A percentile compares a stretch with the other conserved stretches of the same genome.
These are phyloP conservation scores for Ladona fulva DNA, from an alignment of 1,140 invertebrate species.

Conservation along the genomic window DNA sequence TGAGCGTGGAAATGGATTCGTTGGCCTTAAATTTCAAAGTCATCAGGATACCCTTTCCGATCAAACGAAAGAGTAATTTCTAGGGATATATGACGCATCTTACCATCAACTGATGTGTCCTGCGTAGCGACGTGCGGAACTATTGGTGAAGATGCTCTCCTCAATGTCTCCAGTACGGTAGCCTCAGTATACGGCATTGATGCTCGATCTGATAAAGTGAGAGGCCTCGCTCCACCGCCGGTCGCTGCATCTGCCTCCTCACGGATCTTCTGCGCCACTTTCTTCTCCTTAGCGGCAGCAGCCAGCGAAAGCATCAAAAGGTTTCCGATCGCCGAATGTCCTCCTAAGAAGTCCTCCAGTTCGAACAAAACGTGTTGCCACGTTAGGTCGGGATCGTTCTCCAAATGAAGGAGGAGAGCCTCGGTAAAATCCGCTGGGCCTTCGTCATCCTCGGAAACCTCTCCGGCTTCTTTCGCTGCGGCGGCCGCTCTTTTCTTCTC, in stretches of 20 bases:
- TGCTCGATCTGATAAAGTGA: slow-evolving; percentile 52
- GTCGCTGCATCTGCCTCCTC: slow-evolving; percentile 57
- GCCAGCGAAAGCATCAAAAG: slow-evolving; percentile 65
- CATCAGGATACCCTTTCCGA: too few species aligned
- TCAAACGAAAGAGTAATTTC: too few species aligned
- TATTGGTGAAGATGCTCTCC: slow-evolving; percentile 75
- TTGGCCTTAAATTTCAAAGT: too few species aligned
- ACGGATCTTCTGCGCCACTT: slow-evolving; percentile 52
- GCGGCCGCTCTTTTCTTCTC: slow-evolving; percentile 26
- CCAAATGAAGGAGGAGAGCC: slow-evolving; percentile 55
- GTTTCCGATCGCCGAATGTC: slow-evolving; percentile 78
- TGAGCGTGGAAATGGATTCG: too few species aligned
- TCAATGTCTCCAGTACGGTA: slow-evolving; percentile 65
- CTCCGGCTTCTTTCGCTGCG: slow-evolving; percentile 24
- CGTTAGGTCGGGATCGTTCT: slow-evolving; percentile 48
- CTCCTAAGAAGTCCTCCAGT: slow-evolving; percentile 77
- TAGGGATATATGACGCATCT: slow-evolving; percentile 15
- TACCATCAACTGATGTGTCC: slow-evolving; percentile 58
- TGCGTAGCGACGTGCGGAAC: slow-evolving; percentile 81
- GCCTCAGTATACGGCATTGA: slow-evolving; percentile 75
- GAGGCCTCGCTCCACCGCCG: slow-evolving; percentile 36
- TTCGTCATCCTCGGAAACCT: slow-evolving; percentile 39
- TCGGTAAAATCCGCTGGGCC: slow-evolving; percentile 61
- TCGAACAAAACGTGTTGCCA: slow-evolving; percentile 66
- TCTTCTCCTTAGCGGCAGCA: slow-evolving; percentile 47